A percentile compares a stretch with the other conserved stretches of the same genome.
Evolutionary conservation across 92 coral and sea anemone genomes (phyloP).

Genomic region (Plumapathes pennacea): DNA sequence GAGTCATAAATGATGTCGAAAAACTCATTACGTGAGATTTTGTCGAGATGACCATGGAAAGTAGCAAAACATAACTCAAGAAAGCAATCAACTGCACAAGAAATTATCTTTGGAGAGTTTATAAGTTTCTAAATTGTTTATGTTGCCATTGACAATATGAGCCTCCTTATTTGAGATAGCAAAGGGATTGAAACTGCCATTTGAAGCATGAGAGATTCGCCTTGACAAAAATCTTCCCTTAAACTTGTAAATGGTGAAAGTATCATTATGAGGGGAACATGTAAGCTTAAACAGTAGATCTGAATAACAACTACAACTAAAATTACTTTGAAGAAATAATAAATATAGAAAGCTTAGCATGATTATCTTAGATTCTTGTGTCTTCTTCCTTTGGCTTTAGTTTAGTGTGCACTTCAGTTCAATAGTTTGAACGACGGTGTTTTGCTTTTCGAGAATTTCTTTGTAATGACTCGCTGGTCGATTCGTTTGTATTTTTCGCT

Average conservation of each 20-base stretch:
- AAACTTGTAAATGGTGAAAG: constrained; percentile 14
- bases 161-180: constrained; percentile 46
- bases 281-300: too few relatives aligned
- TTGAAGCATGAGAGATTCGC: constrained; percentile 40
- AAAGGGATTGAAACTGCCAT: constrained; percentile 34
- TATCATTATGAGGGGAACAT: too few relatives aligned
- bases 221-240: constrained; percentile 52
- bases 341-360: too few relatives aligned
- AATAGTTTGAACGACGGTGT: too few relatives aligned
- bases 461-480: too few relatives aligned
- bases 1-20: constrained; percentile 31
- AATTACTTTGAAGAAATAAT: too few relatives aligned
- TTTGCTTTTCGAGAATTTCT: too few relatives aligned
- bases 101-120: constrained; percentile 25
- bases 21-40: constrained; percentile 38
- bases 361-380: too few relatives aligned
- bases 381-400: too few relatives aligned
- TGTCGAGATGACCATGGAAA: constrained; percentile 31
- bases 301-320: too few relatives aligned
- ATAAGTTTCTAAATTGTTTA: constrained; percentile 4
- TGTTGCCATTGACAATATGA: constrained; percentile 45
- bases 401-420: too few relatives aligned
- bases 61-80: constrained; percentile 27
- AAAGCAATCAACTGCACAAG: constrained; percentile 67
- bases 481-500: too few relatives aligned